These are phyloP conservation scores for Paedocypris micromegethes DNA, from an alignment of 2,797 vertebrate species.

Conservation along the genomic window DNA sequence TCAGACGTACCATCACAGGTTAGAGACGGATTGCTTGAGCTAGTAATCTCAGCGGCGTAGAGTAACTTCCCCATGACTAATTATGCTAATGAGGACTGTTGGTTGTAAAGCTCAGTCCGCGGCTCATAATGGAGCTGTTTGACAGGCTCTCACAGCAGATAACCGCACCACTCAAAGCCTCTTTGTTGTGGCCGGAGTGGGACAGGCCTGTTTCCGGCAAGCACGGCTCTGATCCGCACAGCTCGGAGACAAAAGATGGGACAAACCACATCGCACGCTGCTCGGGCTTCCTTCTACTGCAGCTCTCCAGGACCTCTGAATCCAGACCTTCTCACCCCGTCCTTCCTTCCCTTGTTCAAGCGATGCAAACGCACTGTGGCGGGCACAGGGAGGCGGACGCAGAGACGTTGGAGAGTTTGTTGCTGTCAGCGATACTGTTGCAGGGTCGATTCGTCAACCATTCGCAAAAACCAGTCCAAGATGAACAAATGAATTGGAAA, in stretches of 20 bases:
- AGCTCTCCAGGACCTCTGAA: constrained; percentile 41
- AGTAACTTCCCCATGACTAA: background rate
- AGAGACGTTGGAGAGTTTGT: background rate
- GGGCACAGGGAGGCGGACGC: background rate
- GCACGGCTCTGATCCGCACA: constrained; percentile 41
- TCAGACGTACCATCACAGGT: too few species aligned
- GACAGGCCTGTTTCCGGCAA: constrained; percentile 51
- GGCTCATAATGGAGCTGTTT: constrained; percentile 26
- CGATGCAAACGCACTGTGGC: background rate
- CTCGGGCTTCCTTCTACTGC: constrained; percentile 41
- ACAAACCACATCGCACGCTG: constrained; percentile 54
- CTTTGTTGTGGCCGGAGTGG: constrained; percentile 43
- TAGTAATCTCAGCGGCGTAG: background rate
- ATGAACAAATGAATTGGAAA: background rate
- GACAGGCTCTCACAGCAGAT: constrained; percentile 27
- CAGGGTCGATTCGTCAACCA: too few species aligned
- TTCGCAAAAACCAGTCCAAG: background rate
- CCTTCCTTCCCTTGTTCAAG: constrained; percentile 45
- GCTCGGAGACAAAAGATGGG: constrained; percentile 44
- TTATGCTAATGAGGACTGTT: constrained; percentile 3
- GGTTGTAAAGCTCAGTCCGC: background rate
- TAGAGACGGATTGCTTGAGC: background rate
- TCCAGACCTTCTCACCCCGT: constrained; percentile 33
- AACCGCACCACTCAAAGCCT: constrained; percentile 39
- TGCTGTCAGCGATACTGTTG: too few species aligned